Percentiles rank a stretch among this genome's conserved stretches.
Conservation (phyloP, 2,888 invertebrate species). For the Isotomurus palustris region DNA sequence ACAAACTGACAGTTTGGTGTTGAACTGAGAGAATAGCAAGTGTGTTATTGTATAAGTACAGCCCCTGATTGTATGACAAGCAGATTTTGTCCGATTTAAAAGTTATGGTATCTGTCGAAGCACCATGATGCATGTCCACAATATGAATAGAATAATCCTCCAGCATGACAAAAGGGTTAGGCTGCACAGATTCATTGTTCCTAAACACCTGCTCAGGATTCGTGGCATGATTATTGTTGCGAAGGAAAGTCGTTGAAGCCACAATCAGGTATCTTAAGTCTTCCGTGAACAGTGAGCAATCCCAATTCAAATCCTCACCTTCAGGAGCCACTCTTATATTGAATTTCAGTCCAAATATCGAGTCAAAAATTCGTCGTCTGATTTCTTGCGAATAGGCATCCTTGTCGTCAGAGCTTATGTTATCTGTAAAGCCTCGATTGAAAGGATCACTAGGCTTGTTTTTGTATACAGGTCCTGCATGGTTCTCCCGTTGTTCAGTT, state of each 20-base stretch:
- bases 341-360: constrained; percentile 77
- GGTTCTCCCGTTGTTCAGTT: too few relatives aligned
- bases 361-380: constrained; percentile 71
- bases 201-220: constrained; percentile 61
- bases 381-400: constrained; percentile 56
- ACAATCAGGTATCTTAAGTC: constrained; percentile 83
- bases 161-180: constrained; percentile 76
- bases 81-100: constrained; percentile 90
- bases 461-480: too few relatives aligned
- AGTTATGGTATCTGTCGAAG: constrained; percentile 72
- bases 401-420: constrained; percentile 40
- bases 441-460: too few relatives aligned
- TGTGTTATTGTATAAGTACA: constrained; percentile 85
- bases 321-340: constrained; percentile 71
- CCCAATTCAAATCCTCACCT: constrained; percentile 80
- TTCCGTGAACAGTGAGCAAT: constrained; percentile 90
- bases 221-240: constrained; percentile 59
- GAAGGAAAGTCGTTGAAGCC: constrained; percentile 70
- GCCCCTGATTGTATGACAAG: constrained; percentile 90
- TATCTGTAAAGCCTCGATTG: constrained; percentile 33
- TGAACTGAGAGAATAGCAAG: constrained; percentile 90
- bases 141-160: constrained; percentile 88
- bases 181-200: constrained; percentile 86
- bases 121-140: constrained; percentile 72
- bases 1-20: constrained; percentile 90